Base-by-base conservation (phyloP, 2,888 invertebrate species). In the Selenia dentaria region DNA sequence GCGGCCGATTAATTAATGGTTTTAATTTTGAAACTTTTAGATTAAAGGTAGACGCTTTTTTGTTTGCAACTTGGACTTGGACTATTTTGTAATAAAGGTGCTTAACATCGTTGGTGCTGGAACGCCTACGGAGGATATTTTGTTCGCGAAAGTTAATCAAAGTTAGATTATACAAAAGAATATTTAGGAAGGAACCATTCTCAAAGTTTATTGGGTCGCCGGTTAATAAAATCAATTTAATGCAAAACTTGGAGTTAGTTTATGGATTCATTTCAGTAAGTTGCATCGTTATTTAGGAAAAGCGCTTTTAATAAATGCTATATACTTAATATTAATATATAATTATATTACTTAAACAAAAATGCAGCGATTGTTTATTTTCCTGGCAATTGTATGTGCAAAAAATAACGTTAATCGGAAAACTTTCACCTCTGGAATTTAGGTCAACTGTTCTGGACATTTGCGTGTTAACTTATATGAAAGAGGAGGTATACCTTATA, bases 221-320 rank as follows among this genome's bases (percentile, higher is more conserved):
- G 63, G 62, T 61, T 74, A 76, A 78, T 70, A 55, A 51, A 82
- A 80, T 76, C 79, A 78, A 81, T 82, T 76, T 70, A 67, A 79
- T 79, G 79, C 67, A 75, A 81, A 80, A 63, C 59, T 67, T 59
- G 59, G 55, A 58, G 45, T 45, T 63, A 57, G 67, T 61, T 64
- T 51, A 51, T 46, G 55, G 50, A 53, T n/a, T 43, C 45, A 34
- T 45, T 38, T 44, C 16, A 3, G 26, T 16, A 31, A 37, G 27
- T 16, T 55, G 55, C 51, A 46, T 22, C 18, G 20, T 22, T 10
- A 14, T 39, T 40, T 12, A 9, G 8, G n/a, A 16, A 16, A n/a
- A n/a, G n/a, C n/a, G n/a, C n/a, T n/a, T n/a, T n/a, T n/a, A n/a
- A n/a, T n/a, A n/a, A n/a, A n/a, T n/a, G n/a, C n/a, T n/a, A n/a